These are phyloP conservation scores for Ophion ventricosus DNA, from an alignment of 2,888 invertebrate genomes.

Conservation along the genomic window DNA sequence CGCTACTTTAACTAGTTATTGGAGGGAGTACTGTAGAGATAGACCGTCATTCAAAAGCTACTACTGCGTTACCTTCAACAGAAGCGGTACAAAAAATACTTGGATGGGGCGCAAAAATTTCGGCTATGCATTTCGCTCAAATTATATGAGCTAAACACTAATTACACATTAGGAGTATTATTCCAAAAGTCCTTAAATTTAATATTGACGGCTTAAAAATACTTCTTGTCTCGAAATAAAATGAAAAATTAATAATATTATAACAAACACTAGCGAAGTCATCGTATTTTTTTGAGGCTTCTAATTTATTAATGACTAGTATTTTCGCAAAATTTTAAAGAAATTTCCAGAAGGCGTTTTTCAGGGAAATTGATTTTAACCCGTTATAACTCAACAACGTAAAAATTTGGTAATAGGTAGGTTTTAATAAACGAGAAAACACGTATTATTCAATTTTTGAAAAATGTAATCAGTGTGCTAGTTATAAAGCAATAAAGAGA, in stretches of 20 bases:
- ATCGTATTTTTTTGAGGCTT: not conserved
- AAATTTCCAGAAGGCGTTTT: not conserved
- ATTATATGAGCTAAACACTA: not conserved
- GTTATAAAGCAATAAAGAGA: no score
- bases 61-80: not conserved
- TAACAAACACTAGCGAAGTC: not conserved
- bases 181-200: not conserved
- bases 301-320: not conserved
- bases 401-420: no score
- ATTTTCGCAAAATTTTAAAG: not conserved
- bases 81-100: not conserved
- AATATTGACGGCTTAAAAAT: not conserved
- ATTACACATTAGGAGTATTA: not conserved
- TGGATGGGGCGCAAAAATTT: not conserved
- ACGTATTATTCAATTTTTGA: no score
- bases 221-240: not conserved
- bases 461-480: no score
- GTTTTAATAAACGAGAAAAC: no score
- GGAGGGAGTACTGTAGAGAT: not conserved
- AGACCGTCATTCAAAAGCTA: not conserved
- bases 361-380: not conserved
- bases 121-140: not conserved
- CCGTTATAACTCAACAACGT: no score
- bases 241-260: not conserved
- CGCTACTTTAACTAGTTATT: not conserved